Base-by-base conservation (phyloP, 1,140 invertebrate species). In the Dendrolimus kikuchii region DNA sequence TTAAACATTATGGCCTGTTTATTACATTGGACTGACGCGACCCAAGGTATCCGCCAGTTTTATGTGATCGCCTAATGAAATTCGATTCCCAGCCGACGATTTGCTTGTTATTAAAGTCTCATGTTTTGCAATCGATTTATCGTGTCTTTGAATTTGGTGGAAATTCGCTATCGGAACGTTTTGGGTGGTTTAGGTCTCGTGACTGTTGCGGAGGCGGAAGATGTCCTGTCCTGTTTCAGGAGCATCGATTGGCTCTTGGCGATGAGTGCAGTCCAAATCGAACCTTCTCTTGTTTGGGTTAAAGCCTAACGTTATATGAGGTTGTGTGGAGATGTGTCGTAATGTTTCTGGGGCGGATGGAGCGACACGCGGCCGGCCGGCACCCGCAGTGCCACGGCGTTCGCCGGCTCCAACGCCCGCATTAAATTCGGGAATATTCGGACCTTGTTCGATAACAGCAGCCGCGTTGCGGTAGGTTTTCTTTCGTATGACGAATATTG, bases 321-420 rank as follows among this genome's bases (percentile, higher is more conserved):
- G 37, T 41, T 38, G 23, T 23, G 23, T 44, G 60, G 57, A 71
- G 72, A 71, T 84, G 67, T 49, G 78, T 58, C 76, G 60, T 81
- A 58, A 64, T 55, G 70, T 45, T 67, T 64, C 55, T 58, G 64
- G 46, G 23, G n/a, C 7, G 46, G 48, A 60, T 62, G 66, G 69
- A 65, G 59, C 53, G 61, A 64, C 77, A 78, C 75, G 77, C 77
- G 75, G 77, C 69, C 71, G 66, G 70, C 66, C 63, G 67, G 68
- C 60, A 64, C 52, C 77, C 77, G 81, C 81, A 82, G 81, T 84
- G 76, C 74, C 79, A 73, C 74, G 81, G 74, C 77, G 77, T 55
- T 71, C 67, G 75, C 67, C 77, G 78, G 74, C 76, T 56, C 50
- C 49, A 56, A 55, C 61, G 68, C 70, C 46, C 76, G 78, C 64